These are phyloP conservation scores for Okamejei kenojei DNA, from an alignment of 2,797 vertebrate species.

Conservation along the genomic window DNA sequence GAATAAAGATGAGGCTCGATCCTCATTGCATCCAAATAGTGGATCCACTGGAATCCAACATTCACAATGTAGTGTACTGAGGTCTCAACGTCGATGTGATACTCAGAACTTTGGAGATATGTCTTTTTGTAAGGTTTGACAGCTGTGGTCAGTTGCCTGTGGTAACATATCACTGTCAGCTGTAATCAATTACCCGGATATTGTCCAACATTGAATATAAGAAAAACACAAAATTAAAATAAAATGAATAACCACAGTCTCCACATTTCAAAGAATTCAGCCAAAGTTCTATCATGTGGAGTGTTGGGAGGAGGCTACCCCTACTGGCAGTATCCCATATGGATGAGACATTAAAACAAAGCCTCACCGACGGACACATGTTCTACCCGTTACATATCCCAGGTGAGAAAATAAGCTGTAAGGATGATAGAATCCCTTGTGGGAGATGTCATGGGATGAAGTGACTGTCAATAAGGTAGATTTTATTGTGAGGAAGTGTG, in stretches of 20 bases:
- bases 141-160: neutral
- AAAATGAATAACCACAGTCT: neutral
- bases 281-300: too few relatives aligned
- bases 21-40: neutral
- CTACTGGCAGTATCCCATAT: too few relatives aligned
- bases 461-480: too few relatives aligned
- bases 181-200: neutral
- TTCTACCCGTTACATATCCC: too few relatives aligned
- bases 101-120: neutral
- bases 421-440: too few relatives aligned
- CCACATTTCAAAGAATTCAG: neutral
- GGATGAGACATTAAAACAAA: too few relatives aligned
- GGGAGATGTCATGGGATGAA: too few relatives aligned
- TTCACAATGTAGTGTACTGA: neutral
- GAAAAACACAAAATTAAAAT: neutral
- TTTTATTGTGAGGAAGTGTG: too few relatives aligned
- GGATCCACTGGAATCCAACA: neutral
- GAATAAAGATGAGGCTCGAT: neutral
- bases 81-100: neutral
- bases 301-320: too few relatives aligned
- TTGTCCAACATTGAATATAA: neutral
- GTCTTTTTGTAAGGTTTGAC: neutral
- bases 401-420: too few relatives aligned
- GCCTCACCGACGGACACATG: too few relatives aligned
- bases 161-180: neutral